These are phyloP conservation scores for Allolobophora icterica DNA, from an alignment of 2,888 invertebrate species.

Conservation along the genomic window DNA sequence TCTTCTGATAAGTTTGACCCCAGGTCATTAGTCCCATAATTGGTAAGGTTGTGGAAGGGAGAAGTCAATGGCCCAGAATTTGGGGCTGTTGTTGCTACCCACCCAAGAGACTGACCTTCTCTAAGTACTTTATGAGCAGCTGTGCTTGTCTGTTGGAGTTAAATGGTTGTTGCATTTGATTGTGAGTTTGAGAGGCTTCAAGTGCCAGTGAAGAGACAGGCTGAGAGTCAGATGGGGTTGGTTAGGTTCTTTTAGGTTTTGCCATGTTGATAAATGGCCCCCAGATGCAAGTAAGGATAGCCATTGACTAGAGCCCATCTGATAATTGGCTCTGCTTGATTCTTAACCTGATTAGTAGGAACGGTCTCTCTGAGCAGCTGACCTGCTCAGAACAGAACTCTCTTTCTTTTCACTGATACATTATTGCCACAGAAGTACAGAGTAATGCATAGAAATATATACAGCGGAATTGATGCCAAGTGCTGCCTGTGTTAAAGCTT, in stretches of 20 bases:
- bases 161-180: not conserved
- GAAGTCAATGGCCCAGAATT: not conserved
- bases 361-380: too few relatives aligned
- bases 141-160: not conserved
- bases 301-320: not conserved
- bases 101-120: not conserved
- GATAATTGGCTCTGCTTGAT: not conserved
- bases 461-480: too few relatives aligned
- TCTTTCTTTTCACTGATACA: too few relatives aligned
- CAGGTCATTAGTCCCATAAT: not conserved
- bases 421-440: not conserved
- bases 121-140: not conserved
- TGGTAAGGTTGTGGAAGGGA: not conserved
- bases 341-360: not conserved
- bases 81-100: not conserved
- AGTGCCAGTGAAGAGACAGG: not conserved
- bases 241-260: not conserved
- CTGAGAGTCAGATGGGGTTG: not conserved
- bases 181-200: conserved; percentile 10
- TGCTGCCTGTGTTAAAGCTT: too few relatives aligned
- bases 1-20: not conserved
- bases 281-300: not conserved
- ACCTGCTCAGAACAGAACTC: too few relatives aligned
- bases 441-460: not conserved
- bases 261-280: conserved; percentile 2